phyloP scores from a whole-genome alignment of 2,797 vertebrate genomes.

The Botia kubotai region DNA sequence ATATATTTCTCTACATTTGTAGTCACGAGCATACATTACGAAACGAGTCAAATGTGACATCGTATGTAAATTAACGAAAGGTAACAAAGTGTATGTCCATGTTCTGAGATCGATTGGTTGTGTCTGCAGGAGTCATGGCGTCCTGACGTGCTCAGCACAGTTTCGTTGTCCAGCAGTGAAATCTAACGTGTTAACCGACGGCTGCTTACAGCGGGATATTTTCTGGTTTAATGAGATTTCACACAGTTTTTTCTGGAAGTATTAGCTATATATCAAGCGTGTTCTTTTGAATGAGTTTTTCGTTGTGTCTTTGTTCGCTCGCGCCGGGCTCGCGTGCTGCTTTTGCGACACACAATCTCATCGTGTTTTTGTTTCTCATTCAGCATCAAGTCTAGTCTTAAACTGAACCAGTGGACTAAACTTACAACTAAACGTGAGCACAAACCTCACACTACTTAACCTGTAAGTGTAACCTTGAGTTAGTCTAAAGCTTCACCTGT shows the following conservation, averaged over 20 bases:
- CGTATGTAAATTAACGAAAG: background rate
- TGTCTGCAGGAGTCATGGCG: constrained; percentile 74
- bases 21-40: background rate
- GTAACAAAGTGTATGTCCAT: background rate
- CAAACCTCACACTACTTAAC: too few species aligned
- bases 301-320: background rate
- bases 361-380: too few species aligned
- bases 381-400: too few species aligned
- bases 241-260: constrained; percentile 43
- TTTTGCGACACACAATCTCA: background rate
- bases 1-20: too few species aligned
- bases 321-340: background rate
- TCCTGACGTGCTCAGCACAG: constrained; percentile 59
- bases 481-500: too few species aligned
- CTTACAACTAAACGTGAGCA: too few species aligned
- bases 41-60: background rate
- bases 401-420: too few species aligned
- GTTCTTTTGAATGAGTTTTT: background rate
- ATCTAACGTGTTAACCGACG: constrained; percentile 78
- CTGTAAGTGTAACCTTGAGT: too few species aligned
- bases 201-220: constrained; percentile 63
- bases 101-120: constrained; percentile 47
- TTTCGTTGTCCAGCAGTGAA: constrained; percentile 73
- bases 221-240: constrained; percentile 55
- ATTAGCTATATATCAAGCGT: constrained; percentile 67